phyloP scores from a whole-genome alignment of 2,797 vertebrate species.

The Triplophysa bombifrons region DNA sequence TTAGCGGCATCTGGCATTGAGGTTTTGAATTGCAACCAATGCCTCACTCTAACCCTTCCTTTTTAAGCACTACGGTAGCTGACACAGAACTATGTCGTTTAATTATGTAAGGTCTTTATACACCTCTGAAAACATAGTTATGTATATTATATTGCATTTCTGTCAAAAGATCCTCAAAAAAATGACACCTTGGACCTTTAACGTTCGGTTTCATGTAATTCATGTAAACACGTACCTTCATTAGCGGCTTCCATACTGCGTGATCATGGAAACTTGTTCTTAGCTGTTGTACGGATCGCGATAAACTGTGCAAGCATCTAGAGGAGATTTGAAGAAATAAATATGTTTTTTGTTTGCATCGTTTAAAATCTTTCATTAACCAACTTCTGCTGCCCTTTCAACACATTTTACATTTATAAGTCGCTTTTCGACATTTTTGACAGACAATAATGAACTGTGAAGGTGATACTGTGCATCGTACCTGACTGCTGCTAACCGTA shows the following conservation, averaged over 20 bases:
- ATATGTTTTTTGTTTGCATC: neutral
- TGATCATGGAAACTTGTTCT: conserved; percentile 99
- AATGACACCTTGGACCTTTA: no score
- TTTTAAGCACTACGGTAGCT: no score
- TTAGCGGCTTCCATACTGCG: conserved; percentile 97
- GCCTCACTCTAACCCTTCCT: no score
- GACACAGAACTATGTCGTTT: no score
- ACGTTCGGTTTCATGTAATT: no score
- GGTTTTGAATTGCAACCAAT: no score
- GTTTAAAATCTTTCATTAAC: neutral
- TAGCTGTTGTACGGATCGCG: conserved; percentile 97
- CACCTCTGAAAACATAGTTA: no score
- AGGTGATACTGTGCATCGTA: conserved; percentile 62
- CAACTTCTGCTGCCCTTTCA: neutral
- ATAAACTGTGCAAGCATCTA: conserved; percentile 95
- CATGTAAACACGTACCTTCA: conserved; percentile 83
- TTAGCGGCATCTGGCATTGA: no score
- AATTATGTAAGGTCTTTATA: no score
- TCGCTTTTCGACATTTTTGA: neutral
- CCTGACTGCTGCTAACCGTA: conserved; percentile 98
- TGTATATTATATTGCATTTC: no score
- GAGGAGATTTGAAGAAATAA: neutral
- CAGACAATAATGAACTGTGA: neutral
- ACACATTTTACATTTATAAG: neutral
- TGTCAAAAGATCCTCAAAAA: no score